Percentiles rank a stretch among this genome's conserved stretches.
Evolutionary conservation across 2,888 invertebrate species (phyloP).

Genomic region (Dryomyza anilis): DNA sequence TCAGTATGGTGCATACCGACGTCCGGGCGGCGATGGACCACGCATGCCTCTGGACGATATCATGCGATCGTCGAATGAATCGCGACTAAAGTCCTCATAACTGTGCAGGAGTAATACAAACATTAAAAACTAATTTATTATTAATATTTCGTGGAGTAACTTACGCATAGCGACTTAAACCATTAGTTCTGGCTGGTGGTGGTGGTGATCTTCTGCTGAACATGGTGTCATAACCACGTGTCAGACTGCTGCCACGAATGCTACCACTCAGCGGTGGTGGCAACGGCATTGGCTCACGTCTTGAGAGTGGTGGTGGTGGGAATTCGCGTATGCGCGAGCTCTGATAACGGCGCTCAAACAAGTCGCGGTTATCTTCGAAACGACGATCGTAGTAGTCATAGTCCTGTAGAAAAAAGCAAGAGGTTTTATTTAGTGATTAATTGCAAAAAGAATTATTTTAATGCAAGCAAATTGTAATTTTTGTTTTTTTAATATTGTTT

Average conservation of each 20-base stretch:
- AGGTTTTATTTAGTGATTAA: too few relatives aligned
- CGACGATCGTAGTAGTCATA: slow-evolving; percentile 81
- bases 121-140: background rate
- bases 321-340: slow-evolving; percentile 63
- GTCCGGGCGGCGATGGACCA: slow-evolving; percentile 81
- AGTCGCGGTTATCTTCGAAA: slow-evolving; percentile 78
- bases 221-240: slow-evolving; percentile 73
- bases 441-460: too few relatives aligned
- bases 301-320: slow-evolving; percentile 75
- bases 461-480: too few relatives aligned
- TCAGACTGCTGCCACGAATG: slow-evolving; percentile 66
- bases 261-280: slow-evolving; percentile 68
- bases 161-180: slow-evolving; percentile 60
- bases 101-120: slow-evolving; percentile 65
- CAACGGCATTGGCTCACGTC: slow-evolving; percentile 80
- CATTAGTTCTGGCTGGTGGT: slow-evolving; percentile 66
- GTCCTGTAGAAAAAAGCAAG: too few relatives aligned
- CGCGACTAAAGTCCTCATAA: slow-evolving; percentile 87
- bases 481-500: too few relatives aligned
- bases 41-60: slow-evolving; percentile 67
- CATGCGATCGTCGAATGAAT: slow-evolving; percentile 84
- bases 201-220: slow-evolving; percentile 76
- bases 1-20: slow-evolving; percentile 85
- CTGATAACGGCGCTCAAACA: slow-evolving; percentile 80
- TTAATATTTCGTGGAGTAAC: background rate